phyloP scores from a whole-genome alignment of 2,113 vertebrate species.

The Irena cyanogastra region DNA sequence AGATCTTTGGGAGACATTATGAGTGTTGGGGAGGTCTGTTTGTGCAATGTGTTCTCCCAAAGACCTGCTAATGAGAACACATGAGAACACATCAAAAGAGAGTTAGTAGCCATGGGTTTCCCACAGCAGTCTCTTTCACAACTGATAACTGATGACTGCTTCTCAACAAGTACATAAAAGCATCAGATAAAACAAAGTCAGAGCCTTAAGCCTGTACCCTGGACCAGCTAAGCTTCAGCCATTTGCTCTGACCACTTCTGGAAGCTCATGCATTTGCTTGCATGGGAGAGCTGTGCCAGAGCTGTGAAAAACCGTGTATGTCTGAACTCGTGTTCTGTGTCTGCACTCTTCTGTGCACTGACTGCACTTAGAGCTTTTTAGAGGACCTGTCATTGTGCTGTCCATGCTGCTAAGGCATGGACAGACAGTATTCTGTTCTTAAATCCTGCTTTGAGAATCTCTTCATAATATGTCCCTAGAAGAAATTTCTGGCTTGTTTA shows the following conservation, averaged over 20 bases:
- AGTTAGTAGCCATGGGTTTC: background rate
- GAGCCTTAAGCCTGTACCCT: background rate
- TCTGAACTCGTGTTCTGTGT: background rate
- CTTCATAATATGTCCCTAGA: background rate
- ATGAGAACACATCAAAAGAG: background rate
- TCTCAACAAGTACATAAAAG: background rate
- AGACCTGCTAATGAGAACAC: background rate
- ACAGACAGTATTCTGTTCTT: background rate
- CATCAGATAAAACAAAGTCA: background rate
- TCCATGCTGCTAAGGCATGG: background rate
- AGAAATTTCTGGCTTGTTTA: constrained; percentile 35
- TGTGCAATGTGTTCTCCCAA: background rate
- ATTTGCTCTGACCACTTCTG: background rate
- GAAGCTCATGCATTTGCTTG: background rate
- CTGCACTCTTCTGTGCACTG: background rate
- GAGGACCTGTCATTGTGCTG: background rate
- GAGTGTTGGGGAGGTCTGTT: background rate
- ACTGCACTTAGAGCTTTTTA: background rate
- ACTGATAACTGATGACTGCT: background rate
- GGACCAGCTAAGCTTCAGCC: background rate
- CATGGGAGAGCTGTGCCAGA: background rate
- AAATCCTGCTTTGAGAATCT: constrained; percentile 1
- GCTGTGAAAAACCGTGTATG: background rate
- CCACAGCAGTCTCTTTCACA: background rate
- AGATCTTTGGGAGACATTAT: background rate